phyloP scores from a whole-genome alignment of 1,140 invertebrate genomes.

The Diachasmimorpha longicaudata region DNA sequence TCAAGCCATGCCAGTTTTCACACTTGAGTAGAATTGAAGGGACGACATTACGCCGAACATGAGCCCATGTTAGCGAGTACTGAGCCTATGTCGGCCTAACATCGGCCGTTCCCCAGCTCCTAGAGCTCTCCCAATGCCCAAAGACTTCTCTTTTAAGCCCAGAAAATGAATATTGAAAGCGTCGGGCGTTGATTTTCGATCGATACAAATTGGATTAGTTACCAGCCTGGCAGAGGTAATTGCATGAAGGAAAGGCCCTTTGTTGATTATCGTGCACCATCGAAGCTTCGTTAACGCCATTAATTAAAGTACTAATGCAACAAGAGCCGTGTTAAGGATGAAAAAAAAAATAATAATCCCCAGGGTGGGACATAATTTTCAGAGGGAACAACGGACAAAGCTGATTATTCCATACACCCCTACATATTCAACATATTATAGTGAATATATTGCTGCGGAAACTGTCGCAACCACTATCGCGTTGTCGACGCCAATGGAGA shows the following conservation, averaged over 20 bases:
- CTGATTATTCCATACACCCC: background rate
- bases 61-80: no score
- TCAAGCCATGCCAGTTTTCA: no score
- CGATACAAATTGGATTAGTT: slow-evolving; percentile 5
- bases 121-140: no score
- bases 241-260: background rate
- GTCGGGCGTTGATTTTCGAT: background rate
- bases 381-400: background rate
- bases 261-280: slow-evolving; percentile 2
- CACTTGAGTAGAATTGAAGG: no score
- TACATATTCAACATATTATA: background rate
- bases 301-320: background rate
- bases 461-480: background rate
- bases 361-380: background rate
- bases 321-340: background rate
- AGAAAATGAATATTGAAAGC: background rate
- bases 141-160: no score
- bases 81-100: no score
- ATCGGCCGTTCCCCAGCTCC: no score
- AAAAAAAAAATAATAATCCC: background rate
- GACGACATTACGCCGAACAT: no score
- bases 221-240: background rate
- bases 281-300: slow-evolving; percentile 1
- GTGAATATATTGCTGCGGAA: background rate
- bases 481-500: background rate